Base-by-base conservation (phyloP, 2,113 vertebrate genomes). In the Ibidorhyncha struthersii region DNA sequence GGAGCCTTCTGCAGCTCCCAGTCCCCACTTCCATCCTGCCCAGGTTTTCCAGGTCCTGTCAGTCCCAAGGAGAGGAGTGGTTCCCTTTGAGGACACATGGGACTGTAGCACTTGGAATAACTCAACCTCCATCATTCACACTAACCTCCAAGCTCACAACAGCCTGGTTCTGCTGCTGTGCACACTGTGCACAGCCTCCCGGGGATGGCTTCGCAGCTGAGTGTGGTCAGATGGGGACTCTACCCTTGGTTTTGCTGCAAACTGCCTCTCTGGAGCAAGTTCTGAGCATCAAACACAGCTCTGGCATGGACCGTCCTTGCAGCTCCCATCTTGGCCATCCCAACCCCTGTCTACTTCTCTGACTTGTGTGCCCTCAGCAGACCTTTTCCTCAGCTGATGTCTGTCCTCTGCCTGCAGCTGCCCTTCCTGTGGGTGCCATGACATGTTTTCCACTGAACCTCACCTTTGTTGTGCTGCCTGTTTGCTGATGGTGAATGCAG, bases 201-300 rank as follows among this genome's bases (percentile, higher is more conserved):
- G 0, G 43, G 36, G 25, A 43, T 12, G 0, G 13, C 34, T 70
- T 82, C 4, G 4, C n/a, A 77, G 65, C 18, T 0, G 1, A 18
- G 4, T 34, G 26, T 66, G 26, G 32, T 61, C 76, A 78, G 26
- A 2, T 14, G 25, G 71, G 55, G 32, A 38, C 32, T 52, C 20
- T 59, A 2, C 3, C 63, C 32, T 50, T 43, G 72, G n/a, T 41
- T 93, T 92, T 95, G 25, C 58, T 86, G 76, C 53, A 41, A 8
- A 43, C 55, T 84, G n/a, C 67, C 36, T 70, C 40, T 61, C 58
- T 95, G 86, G 65, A 91, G 69, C 47, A 40, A 36, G 34, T 58
- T 71, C 25, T 15, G 49, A 56, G 58, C 13, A 7, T 73, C 18
- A 18, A 72, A 20, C 32, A 14, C 12, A 17, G 25, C 43, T 90